A percentile compares a stretch with the other conserved stretches of the same genome.
These are phyloP conservation scores for Leptinotarsa undecemlineata DNA, from an alignment of 1,140 invertebrate genomes.

Conservation along the genomic window DNA sequence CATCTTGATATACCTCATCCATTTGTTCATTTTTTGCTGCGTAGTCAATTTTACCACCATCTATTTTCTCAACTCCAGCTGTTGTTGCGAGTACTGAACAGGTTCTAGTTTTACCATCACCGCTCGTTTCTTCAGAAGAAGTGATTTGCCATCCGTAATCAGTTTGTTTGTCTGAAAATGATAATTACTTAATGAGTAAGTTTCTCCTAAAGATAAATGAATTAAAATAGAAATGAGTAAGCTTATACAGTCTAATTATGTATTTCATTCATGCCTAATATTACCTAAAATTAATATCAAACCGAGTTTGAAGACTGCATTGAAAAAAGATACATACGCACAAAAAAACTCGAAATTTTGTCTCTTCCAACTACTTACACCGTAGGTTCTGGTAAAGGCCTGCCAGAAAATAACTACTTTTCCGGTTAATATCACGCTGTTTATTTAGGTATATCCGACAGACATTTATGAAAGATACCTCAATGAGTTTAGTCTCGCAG, in stretches of 20 bases:
- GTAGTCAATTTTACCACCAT: constrained; percentile 64
- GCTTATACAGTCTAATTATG: no score
- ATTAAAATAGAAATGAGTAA: no score
- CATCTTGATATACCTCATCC: constrained; percentile 62
- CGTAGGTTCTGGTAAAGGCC: no score
- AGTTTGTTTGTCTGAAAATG: constrained; percentile 33
- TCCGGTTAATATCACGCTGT: no score
- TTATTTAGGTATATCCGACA: no score
- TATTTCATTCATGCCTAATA: no score
- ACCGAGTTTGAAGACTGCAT: not conserved
- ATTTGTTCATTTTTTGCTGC: constrained; percentile 63
- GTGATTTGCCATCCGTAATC: constrained; percentile 58
- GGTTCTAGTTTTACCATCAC: constrained; percentile 56
- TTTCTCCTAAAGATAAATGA: not conserved
- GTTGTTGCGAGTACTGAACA: constrained; percentile 52
- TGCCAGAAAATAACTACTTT: no score
- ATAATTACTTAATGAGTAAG: not conserved
- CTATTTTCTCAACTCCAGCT: constrained; percentile 61
- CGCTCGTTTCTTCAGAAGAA: constrained; percentile 54
- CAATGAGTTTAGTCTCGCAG: no score
- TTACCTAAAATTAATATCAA: not conserved
- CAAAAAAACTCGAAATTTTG: no score
- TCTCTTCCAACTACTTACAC: no score
- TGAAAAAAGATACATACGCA: no score
- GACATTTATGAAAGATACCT: no score